Conservation (phyloP, 2,113 vertebrate genomes). For the Amphilophus citrinellus region DNA sequence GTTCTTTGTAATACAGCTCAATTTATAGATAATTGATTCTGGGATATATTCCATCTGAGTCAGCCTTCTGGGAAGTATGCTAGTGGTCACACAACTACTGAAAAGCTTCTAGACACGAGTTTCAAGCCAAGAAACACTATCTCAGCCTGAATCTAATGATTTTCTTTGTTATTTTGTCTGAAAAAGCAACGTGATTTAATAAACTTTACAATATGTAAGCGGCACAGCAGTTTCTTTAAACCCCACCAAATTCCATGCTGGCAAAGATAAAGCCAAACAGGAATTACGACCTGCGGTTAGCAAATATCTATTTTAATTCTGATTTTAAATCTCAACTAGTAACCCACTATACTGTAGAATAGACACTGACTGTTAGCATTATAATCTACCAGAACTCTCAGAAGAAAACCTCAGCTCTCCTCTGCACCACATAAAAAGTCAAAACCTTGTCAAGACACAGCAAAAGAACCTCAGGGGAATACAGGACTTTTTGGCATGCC, state of each 20-base stretch:
- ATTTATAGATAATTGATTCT: slow-evolving; percentile 71
- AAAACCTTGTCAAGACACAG: slow-evolving; percentile 59
- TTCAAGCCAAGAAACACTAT: slow-evolving; percentile 39
- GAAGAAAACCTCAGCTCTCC: slow-evolving; percentile 32
- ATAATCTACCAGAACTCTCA: slow-evolving; percentile 7
- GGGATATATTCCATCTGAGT: slow-evolving; percentile 58
- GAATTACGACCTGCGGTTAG: slow-evolving; percentile 9
- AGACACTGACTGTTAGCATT: slow-evolving; percentile 11
- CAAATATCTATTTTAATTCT: slow-evolving; percentile 3
- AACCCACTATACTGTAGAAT: background rate
- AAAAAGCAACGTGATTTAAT: slow-evolving; percentile 43
- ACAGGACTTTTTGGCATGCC: slow-evolving; percentile 54
- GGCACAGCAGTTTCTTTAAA: slow-evolving; percentile 20
- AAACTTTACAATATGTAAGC: slow-evolving; percentile 16
- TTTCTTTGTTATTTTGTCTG: slow-evolving; percentile 20
- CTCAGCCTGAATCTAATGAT: slow-evolving; percentile 37
- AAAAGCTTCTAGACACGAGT: slow-evolving; percentile 47
- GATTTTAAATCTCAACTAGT: slow-evolving; percentile 3
- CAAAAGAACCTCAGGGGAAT: slow-evolving; percentile 49
- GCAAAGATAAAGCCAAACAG: slow-evolving; percentile 21
- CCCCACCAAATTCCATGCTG: slow-evolving; percentile 31
- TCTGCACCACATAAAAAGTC: slow-evolving; percentile 31
- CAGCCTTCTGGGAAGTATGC: slow-evolving; percentile 64
- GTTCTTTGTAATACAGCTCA: slow-evolving; percentile 53
- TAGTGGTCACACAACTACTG: slow-evolving; percentile 50